Evolutionary conservation across 2,797 vertebrate species (phyloP).

Genomic region (Pseudochirops corinnae): DNA sequence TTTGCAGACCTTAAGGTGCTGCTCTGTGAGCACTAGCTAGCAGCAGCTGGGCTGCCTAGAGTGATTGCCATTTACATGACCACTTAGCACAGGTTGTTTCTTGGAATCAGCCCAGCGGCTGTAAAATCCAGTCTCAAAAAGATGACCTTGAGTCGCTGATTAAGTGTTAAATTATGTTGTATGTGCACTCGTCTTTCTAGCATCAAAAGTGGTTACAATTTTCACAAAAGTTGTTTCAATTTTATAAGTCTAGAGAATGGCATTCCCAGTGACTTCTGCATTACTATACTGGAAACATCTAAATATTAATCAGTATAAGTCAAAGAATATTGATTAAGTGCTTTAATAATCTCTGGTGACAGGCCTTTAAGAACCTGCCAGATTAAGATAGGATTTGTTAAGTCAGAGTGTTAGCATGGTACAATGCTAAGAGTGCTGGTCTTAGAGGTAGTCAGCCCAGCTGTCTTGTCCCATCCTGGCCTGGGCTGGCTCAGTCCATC

Average conservation of each 20-base stretch:
- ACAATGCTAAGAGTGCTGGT: background rate
- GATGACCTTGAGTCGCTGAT: background rate
- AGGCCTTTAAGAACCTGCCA: background rate
- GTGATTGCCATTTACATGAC: background rate
- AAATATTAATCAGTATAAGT: background rate
- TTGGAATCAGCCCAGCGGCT: background rate
- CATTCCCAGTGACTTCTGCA: background rate
- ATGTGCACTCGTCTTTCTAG: background rate
- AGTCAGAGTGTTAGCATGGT: background rate
- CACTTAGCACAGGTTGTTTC: too few species aligned
- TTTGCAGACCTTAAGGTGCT: background rate
- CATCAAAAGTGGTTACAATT: background rate
- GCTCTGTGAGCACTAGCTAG: rapidly evolving
- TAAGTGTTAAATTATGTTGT: background rate
- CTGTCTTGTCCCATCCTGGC: too few species aligned
- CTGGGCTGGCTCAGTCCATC: too few species aligned
- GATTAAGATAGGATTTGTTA: too few species aligned
- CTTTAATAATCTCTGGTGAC: background rate
- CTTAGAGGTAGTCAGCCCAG: background rate
- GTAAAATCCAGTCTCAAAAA: background rate
- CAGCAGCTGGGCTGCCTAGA: background rate
- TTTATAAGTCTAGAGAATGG: background rate
- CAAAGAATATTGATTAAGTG: background rate
- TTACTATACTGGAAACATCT: background rate
- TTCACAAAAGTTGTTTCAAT: background rate